These are phyloP conservation scores for Plebejus melissa DNA, from an alignment of 2,888 invertebrate genomes.

Conservation along the genomic window DNA sequence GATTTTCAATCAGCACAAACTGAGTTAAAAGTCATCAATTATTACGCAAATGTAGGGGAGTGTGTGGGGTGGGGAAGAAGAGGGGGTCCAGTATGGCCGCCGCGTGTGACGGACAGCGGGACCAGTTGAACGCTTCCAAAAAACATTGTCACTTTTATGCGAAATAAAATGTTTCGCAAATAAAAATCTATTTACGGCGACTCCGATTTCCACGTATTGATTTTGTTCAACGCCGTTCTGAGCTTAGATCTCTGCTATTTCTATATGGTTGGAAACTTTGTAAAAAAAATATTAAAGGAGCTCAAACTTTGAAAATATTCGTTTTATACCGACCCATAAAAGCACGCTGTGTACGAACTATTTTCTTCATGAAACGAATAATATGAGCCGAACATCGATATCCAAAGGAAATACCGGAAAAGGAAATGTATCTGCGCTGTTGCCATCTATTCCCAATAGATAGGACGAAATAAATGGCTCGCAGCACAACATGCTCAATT, in stretches of 20 bases:
- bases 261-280: background rate
- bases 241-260: background rate
- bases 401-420: constrained; percentile 21
- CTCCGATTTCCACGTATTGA: background rate
- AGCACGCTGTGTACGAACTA: constrained; percentile 17
- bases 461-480: constrained; percentile 22
- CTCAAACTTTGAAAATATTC: background rate
- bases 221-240: background rate
- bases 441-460: constrained; percentile 24
- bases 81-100: constrained; percentile 1
- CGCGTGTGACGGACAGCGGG: constrained; percentile 22
- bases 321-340: constrained; percentile 30
- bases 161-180: constrained; percentile 19
- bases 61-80: background rate
- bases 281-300: background rate
- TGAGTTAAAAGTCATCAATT: constrained; percentile 21
- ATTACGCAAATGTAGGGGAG: constrained; percentile 8
- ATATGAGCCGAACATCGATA: constrained; percentile 10
- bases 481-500: constrained; percentile 24
- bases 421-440: constrained; percentile 21
- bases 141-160: constrained; percentile 23
- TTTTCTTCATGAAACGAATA: constrained; percentile 7
- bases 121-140: constrained; percentile 12
- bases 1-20: constrained; percentile 15
- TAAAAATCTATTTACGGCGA: constrained; percentile 9